Percentiles rank a stretch among this genome's conserved stretches.
phyloP scores from a whole-genome alignment of 2,113 vertebrate genomes.

The Maccullochella peelii region DNA sequence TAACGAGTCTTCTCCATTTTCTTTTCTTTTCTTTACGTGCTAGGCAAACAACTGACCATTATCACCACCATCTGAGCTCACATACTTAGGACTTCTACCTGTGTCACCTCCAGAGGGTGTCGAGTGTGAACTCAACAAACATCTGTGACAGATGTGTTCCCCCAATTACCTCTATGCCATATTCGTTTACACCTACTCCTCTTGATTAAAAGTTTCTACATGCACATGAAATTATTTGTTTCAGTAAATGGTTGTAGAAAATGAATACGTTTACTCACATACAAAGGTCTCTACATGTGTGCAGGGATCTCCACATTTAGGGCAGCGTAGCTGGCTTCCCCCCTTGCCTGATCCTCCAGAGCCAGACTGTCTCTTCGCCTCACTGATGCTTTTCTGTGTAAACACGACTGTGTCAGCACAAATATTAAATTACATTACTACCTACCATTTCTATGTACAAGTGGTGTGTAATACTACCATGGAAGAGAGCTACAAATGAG shows the following conservation, averaged over 20 bases:
- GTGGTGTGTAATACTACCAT: neutral
- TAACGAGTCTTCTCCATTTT: neutral
- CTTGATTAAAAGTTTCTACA: neutral
- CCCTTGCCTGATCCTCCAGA: conserved; percentile 94
- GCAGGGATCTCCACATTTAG: conserved; percentile 96
- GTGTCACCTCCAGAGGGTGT: neutral
- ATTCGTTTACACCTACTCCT: neutral
- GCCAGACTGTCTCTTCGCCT: conserved; percentile 87
- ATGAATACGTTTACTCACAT: conserved; percentile 86
- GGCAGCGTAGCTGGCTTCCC: conserved; percentile 94
- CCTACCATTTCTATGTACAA: neutral
- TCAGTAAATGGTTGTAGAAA: neutral
- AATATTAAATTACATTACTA: neutral
- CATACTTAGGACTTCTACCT: neutral
- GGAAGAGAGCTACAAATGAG: neutral
- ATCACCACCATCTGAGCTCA: neutral
- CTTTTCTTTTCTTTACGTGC: neutral
- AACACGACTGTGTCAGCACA: conserved; percentile 21
- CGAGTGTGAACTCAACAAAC: neutral
- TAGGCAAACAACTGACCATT: neutral
- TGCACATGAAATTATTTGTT: neutral
- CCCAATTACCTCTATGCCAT: neutral
- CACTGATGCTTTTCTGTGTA: conserved; percentile 89
- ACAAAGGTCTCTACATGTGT: conserved; percentile 98
- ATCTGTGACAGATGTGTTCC: neutral